Conservation (phyloP, 2,797 vertebrate species). For the Meriones psammophilus region DNA sequence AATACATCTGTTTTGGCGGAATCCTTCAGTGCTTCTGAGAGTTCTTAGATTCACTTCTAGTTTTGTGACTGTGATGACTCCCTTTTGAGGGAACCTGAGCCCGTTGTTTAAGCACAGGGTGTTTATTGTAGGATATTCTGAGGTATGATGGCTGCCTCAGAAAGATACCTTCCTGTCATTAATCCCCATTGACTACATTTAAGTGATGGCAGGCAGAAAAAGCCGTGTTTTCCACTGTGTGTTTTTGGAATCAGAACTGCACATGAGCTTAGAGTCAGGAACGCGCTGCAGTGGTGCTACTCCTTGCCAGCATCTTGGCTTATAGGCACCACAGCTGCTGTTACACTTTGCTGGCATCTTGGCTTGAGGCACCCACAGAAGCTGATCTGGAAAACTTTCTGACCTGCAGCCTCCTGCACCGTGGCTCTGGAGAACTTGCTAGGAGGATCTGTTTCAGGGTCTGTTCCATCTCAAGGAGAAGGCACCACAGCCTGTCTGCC, state of each 20-base stretch:
- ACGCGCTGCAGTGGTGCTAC: background rate
- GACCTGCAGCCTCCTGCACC: background rate
- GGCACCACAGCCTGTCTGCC: background rate
- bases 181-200: background rate
- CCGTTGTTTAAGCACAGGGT: conserved; percentile 41
- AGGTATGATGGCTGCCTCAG: background rate
- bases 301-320: background rate
- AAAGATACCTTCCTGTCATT: background rate
- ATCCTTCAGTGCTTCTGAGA: background rate
- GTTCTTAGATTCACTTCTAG: conserved; percentile 50
- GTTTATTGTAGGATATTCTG: conserved; percentile 2
- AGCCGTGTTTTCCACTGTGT: background rate
- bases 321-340: too few species aligned
- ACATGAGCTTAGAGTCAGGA: background rate
- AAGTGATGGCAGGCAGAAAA: background rate
- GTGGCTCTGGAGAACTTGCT: background rate
- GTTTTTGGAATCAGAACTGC: background rate
- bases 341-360: background rate
- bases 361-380: background rate
- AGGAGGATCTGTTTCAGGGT: conserved; percentile 19
- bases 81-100: conserved; percentile 19
- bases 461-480: conserved; percentile 52
- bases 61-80: background rate
- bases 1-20: conserved; percentile 37
- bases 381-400: conserved; percentile 15